Conservation (phyloP, 2,113 vertebrate species). For the Ia io region DNA sequence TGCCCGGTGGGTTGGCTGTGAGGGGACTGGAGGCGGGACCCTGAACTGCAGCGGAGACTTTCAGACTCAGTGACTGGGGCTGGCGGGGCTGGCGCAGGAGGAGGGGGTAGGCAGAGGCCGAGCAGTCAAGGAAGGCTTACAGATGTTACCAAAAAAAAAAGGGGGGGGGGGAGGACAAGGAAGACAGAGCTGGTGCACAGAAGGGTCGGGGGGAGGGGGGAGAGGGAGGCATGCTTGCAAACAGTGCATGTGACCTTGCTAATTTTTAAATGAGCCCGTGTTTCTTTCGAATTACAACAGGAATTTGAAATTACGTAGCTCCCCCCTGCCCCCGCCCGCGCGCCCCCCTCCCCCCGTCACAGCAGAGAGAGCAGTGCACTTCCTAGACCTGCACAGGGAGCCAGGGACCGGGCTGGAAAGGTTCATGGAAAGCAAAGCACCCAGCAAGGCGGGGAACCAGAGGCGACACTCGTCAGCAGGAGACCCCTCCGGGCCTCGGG, state of each 20-base stretch:
- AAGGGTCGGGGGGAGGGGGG: neutral
- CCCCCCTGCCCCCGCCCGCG: too few relatives aligned
- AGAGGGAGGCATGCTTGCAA: slow-evolving; percentile 3
- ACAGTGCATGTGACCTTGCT: slow-evolving; percentile 66
- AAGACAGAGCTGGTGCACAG: slow-evolving; percentile 64
- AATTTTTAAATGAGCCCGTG: slow-evolving; percentile 57
- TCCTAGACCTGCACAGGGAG: neutral
- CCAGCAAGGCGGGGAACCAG: neutral
- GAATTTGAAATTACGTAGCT: slow-evolving; percentile 42
- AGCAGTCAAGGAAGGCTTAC: slow-evolving; percentile 76
- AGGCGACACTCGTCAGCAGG: neutral
- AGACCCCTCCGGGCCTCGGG: neutral
- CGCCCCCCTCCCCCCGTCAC: rapidly evolving
- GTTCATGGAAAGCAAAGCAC: neutral
- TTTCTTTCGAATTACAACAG: slow-evolving; percentile 59
- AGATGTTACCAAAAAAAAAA: slow-evolving; percentile 71
- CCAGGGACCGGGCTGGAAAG: neutral
- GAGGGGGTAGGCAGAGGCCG: slow-evolving; percentile 68
- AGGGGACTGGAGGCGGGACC: slow-evolving; percentile 56
- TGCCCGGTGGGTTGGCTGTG: slow-evolving; percentile 12
- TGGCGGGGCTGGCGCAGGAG: slow-evolving; percentile 41
- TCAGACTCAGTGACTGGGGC: slow-evolving; percentile 64
- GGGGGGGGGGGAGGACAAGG: neutral
- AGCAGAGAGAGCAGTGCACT: neutral
- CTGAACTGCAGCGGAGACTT: slow-evolving; percentile 58